phyloP scores from a whole-genome alignment of 1,140 invertebrate genomes.

The Drosophila asahinai region DNA sequence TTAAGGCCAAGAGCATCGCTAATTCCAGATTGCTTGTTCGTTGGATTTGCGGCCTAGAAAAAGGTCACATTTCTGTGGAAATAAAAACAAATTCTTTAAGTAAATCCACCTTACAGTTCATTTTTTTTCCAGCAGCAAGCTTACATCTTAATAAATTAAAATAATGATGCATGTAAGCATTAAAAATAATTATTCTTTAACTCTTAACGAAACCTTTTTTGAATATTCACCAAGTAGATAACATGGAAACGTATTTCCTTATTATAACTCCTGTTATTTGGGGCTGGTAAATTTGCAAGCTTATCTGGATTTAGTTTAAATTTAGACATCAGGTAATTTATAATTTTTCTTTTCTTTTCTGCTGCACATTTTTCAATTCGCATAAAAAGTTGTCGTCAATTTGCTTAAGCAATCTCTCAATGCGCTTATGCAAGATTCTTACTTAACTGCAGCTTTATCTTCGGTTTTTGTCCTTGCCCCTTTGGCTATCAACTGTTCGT shows the following conservation, averaged over 20 bases:
- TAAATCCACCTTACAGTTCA: not conserved
- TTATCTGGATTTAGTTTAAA: no score
- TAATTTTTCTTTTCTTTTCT: not conserved
- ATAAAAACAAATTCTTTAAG: not conserved
- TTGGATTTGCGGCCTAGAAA: not conserved
- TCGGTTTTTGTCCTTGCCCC: constrained; percentile 15
- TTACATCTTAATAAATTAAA: not conserved
- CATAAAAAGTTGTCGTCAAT: constrained; percentile 28
- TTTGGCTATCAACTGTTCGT: constrained; percentile 25
- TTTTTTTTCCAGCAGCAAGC: not conserved
- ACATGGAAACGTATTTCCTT: not conserved
- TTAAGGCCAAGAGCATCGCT: constrained; percentile 5
- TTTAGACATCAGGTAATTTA: not conserved
- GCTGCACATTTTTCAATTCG: not conserved
- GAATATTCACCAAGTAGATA: not conserved
- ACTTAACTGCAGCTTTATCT: constrained; percentile 42
- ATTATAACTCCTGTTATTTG: not conserved
- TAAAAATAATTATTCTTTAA: no score
- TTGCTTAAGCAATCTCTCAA: constrained; percentile 31
- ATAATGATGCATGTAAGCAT: no score
- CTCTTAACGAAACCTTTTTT: no score
- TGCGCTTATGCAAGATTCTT: constrained; percentile 31
- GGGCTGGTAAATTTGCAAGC: not conserved
- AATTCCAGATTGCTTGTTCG: constrained; percentile 7
- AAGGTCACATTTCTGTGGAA: not conserved